Evolutionary conservation across 2,888 invertebrate genomes (phyloP).

Genomic region (Coelopa pilipes): DNA sequence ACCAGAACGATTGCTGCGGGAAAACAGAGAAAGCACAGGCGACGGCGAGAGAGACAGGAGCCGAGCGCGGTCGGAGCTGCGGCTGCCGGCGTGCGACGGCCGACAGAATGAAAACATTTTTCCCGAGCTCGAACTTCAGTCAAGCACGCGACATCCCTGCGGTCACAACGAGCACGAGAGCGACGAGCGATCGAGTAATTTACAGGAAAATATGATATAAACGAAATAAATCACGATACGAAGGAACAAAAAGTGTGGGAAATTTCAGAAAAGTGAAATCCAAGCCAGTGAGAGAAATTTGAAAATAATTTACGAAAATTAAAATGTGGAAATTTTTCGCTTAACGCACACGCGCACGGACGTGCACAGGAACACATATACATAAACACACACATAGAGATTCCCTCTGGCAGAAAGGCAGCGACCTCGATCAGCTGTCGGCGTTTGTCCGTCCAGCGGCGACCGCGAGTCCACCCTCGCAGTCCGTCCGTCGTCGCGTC

Average conservation of each 20-base stretch:
- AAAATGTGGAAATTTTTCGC: too few species aligned
- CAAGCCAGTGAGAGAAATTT: slow-evolving; percentile 34
- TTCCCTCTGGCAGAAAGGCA: neutral
- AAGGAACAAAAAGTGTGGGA: slow-evolving; percentile 34
- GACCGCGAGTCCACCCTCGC: neutral
- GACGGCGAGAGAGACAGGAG: neutral
- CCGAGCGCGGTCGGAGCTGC: neutral
- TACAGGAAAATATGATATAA: slow-evolving; percentile 27
- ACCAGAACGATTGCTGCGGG: neutral
- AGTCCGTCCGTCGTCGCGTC: neutral
- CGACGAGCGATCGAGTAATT: slow-evolving; percentile 7
- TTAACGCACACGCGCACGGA: too few species aligned
- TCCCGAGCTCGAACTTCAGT: slow-evolving; percentile 48
- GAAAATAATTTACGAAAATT: slow-evolving; percentile 37
- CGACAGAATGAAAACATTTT: slow-evolving; percentile 34
- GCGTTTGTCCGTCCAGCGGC: neutral
- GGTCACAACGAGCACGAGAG: slow-evolving; percentile 44
- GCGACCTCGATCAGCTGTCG: neutral
- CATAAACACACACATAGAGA: too few species aligned
- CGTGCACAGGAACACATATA: too few species aligned
- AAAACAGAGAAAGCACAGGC: neutral
- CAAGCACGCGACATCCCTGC: slow-evolving; percentile 51
- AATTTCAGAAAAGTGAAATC: slow-evolving; percentile 6
- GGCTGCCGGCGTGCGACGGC: neutral
- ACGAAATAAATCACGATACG: neutral